phyloP scores from a whole-genome alignment of 2,888 invertebrate species.

The Drosophila robusta region DNA sequence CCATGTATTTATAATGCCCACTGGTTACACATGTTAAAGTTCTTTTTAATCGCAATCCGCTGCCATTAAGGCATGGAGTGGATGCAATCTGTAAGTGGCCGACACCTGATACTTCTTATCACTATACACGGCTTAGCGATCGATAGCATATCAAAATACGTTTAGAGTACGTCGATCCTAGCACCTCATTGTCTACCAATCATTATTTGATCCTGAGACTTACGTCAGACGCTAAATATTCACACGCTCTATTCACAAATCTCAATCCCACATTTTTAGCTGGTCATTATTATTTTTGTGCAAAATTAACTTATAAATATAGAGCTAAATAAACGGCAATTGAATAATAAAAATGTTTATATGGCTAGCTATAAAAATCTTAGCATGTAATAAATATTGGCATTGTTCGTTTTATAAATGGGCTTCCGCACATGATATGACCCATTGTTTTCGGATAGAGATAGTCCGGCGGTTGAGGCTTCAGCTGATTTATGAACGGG shows the following conservation, averaged over 20 bases:
- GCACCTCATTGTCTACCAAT: conserved; percentile 1
- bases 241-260: background rate
- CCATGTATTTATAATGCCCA: conserved; percentile 55
- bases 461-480: conserved; percentile 17
- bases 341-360: background rate
- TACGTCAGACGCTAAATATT: background rate
- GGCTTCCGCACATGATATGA: conserved; percentile 4
- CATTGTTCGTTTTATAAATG: conserved; percentile 33
- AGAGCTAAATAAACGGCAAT: background rate
- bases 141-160: conserved; percentile 25
- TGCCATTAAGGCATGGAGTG: conserved; percentile 49
- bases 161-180: conserved; percentile 12
- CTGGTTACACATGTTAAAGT: conserved; percentile 9
- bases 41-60: conserved; percentile 23
- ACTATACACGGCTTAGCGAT: conserved; percentile 3
- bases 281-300: background rate
- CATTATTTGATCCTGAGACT: background rate
- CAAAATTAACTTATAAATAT: no score
- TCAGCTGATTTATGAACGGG: conserved; percentile 27
- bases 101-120: conserved; percentile 60
- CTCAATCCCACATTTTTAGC: background rate
- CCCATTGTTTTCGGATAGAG: conserved; percentile 16
- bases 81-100: conserved; percentile 39
- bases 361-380: conserved; percentile 29
- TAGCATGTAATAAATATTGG: conserved; percentile 23